phyloP scores from a whole-genome alignment of 2,797 vertebrate species.

The Trachurus trachurus region DNA sequence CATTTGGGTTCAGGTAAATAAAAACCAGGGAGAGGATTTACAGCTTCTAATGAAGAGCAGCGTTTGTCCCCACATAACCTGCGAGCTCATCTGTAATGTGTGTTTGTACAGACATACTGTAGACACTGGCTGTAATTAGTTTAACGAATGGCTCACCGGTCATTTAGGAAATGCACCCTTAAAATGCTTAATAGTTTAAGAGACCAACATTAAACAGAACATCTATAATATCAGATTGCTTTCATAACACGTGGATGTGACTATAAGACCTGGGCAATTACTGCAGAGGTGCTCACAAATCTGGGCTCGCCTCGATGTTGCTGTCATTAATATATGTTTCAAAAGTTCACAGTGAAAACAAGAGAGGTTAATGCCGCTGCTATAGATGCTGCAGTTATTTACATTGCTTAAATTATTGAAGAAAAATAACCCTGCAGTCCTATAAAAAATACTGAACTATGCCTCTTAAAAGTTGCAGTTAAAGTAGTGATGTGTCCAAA shows the following conservation, averaged over 20 bases:
- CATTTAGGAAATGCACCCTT: slow-evolving; percentile 65
- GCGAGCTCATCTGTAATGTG: slow-evolving; percentile 51
- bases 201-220: slow-evolving; percentile 70
- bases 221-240: slow-evolving; percentile 66
- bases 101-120: slow-evolving; percentile 41
- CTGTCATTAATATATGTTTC: slow-evolving; percentile 42
- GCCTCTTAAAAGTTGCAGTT: slow-evolving; percentile 47
- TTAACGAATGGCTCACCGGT: slow-evolving; percentile 68
- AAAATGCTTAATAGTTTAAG: slow-evolving; percentile 68
- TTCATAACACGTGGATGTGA: slow-evolving; percentile 72
- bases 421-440: slow-evolving; percentile 22
- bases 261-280: slow-evolving; percentile 63
- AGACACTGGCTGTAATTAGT: slow-evolving; percentile 60
- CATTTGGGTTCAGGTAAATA: slow-evolving; percentile 13
- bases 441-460: slow-evolving; percentile 45
- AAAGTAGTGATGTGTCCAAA: slow-evolving; percentile 24
- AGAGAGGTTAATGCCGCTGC: slow-evolving; percentile 44
- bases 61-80: slow-evolving; percentile 48
- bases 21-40: slow-evolving; percentile 1
- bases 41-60: slow-evolving; percentile 5
- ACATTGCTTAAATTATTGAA: slow-evolving; percentile 39
- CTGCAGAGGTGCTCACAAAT: slow-evolving; percentile 52
- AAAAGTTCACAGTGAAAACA: slow-evolving; percentile 51
- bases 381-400: slow-evolving; percentile 41
- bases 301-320: slow-evolving; percentile 53